These are phyloP conservation scores for Seriola aureovittata DNA, from an alignment of 2,113 vertebrate species.

Conservation along the genomic window DNA sequence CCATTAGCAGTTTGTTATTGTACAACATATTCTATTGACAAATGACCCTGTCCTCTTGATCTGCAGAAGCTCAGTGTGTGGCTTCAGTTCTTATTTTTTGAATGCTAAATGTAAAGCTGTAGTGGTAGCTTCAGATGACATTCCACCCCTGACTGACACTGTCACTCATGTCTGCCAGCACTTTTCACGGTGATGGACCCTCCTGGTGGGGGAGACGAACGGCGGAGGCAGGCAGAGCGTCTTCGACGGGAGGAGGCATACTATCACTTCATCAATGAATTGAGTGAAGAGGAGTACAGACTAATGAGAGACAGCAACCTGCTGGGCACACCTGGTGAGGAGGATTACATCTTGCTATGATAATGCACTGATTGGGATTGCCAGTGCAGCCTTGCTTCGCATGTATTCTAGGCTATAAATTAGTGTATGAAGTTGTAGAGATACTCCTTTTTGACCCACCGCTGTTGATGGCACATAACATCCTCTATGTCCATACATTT, in stretches of 20 bases:
- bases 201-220: constrained; percentile 88
- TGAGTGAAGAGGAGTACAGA: constrained; percentile 95
- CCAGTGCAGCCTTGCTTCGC: neutral
- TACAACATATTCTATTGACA: constrained; percentile 5
- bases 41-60: neutral
- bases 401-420: neutral
- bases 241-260: constrained; percentile 96
- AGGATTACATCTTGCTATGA: neutral
- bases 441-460: neutral
- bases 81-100: neutral
- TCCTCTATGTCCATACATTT: constrained; percentile 1
- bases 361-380: neutral
- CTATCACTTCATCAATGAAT: constrained; percentile 96
- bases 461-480: constrained; percentile 21
- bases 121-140: neutral
- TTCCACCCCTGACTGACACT: constrained; percentile 28
- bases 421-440: no score
- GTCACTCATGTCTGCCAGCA: constrained; percentile 70
- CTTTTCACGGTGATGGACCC: constrained; percentile 87
- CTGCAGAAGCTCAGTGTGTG: neutral
- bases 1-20: neutral
- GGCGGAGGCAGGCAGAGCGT: constrained; percentile 92
- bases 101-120: neutral
- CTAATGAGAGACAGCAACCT: constrained; percentile 96
- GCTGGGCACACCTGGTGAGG: constrained; percentile 94